phyloP scores from a whole-genome alignment of 1,140 invertebrate genomes.

The Prorops nasuta region DNA sequence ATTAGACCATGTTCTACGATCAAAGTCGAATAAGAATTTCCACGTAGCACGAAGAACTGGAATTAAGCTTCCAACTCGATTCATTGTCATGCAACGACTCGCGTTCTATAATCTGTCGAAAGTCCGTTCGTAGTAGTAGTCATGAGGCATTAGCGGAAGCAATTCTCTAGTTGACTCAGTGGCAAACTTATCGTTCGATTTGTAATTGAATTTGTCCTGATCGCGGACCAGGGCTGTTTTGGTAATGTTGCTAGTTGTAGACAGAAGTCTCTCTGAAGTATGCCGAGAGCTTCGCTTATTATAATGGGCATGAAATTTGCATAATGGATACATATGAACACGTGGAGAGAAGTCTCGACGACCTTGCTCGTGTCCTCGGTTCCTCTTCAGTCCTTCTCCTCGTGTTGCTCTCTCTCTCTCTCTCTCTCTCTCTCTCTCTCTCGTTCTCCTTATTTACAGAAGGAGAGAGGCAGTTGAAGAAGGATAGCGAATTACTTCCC shows the following conservation, averaged over 20 bases:
- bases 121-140: too few relatives aligned
- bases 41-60: background rate
- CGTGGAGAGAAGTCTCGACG: slow-evolving; percentile 37
- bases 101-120: background rate
- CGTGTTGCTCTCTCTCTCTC: background rate
- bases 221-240: slow-evolving; percentile 41
- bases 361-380: slow-evolving; percentile 20
- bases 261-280: slow-evolving; percentile 36
- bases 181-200: slow-evolving; percentile 39
- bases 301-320: slow-evolving; percentile 54
- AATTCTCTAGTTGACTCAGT: slow-evolving; percentile 30
- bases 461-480: too few relatives aligned
- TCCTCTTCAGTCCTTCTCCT: background rate
- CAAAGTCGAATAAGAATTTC: background rate
- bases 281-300: slow-evolving; percentile 50
- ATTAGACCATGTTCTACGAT: background rate
- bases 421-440: background rate
- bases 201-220: slow-evolving; percentile 47
- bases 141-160: slow-evolving; percentile 12
- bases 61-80: background rate
- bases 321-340: slow-evolving; percentile 56
- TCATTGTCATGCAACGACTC: background rate
- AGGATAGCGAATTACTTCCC: too few relatives aligned
- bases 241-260: slow-evolving; percentile 47
- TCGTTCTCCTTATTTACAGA: background rate